Conservation (phyloP, 2,113 vertebrate genomes). For the Xenus cinereus region DNA sequence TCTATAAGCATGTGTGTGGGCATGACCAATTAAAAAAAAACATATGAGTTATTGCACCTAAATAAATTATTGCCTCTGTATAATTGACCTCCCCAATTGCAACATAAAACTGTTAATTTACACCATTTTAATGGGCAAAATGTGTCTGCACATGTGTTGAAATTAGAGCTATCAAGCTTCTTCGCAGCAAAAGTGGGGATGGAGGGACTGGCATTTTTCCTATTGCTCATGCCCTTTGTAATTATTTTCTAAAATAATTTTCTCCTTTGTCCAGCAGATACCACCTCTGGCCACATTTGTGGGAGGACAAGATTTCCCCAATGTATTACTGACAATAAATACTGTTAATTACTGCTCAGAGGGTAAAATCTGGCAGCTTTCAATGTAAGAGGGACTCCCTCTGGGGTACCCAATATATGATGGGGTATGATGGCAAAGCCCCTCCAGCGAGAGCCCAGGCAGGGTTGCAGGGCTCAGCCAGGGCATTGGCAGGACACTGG, state of each 20-base stretch:
- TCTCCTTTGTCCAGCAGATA: background rate
- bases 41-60: background rate
- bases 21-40: background rate
- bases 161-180: background rate
- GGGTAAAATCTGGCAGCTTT: background rate
- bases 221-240: background rate
- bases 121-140: background rate
- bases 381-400: background rate
- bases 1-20: background rate
- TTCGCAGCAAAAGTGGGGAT: background rate
- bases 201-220: background rate
- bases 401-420: background rate
- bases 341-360: background rate
- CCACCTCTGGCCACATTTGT: background rate
- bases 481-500: accelerated
- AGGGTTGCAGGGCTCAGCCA: background rate
- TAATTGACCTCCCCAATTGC: background rate
- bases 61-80: background rate
- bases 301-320: background rate
- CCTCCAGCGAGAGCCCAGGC: accelerated
- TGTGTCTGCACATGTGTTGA: background rate
- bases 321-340: background rate
- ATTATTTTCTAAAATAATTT: background rate
- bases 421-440: background rate
- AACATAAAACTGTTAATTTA: background rate